Base-by-base conservation (phyloP, 2,888 invertebrate genomes). In the Hoplodrina blanda region DNA sequence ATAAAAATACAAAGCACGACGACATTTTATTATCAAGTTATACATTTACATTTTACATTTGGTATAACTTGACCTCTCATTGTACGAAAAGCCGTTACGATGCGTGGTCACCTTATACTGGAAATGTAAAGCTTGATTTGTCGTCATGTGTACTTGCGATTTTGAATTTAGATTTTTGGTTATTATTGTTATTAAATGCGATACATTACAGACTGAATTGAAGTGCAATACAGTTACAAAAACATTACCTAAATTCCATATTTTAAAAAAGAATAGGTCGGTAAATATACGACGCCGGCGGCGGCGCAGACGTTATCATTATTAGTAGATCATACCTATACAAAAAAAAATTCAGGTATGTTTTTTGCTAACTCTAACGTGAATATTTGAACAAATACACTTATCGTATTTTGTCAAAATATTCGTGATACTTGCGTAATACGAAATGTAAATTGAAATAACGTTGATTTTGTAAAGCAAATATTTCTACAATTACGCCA, bases 211-310 rank as follows among this genome's bases (percentile, higher is more conserved):
- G 20, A 50, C 52, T 63, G 10, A 50, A 57, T 53, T 50, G 7
- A 53, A 53, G 10, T 62, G 20, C 71, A 72, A 77, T 71, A 7
- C 64, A 77, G 78, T 77, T 71, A 81, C 67, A 72, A 65, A 72
- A 68, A 65, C 65, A 71, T n/a, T 67, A 46, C 3, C 2, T n/a
- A 25, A 8, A 2, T 11, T 15, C 4, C 25, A 25, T 17, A 25
- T 62, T 20, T 3, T 13, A 8, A 63, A 19, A 8, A 63, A 30
- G 2, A 54, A 20, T 0, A 49, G 7, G 37, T 20, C 63, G 15
- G 4, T 54, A 20, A 8, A 30, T 41, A 41, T 10, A 33, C 33
- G 33, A 33, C 33, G 7, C 37, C 37, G 37, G 8, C 0, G 33
- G 6, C 7, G 33, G 30, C 33, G 44, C 5, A 2, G 15, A 46